Percentiles rank a stretch among this genome's conserved stretches.
These are phyloP conservation scores for Sinopyrophorus schimmeli DNA, from an alignment of 2,888 invertebrate species.

Conservation along the genomic window DNA sequence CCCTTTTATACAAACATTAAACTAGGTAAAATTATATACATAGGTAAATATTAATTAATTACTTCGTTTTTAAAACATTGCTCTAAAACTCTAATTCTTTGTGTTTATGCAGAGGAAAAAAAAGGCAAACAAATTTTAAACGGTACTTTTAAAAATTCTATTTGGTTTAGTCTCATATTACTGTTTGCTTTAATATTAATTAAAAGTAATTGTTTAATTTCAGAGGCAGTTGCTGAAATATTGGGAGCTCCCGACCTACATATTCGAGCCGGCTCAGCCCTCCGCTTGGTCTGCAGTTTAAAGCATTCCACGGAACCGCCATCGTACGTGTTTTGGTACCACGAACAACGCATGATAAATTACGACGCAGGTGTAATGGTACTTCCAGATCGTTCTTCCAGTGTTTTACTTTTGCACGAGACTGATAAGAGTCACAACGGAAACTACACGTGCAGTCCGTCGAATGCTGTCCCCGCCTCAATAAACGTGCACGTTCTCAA, in stretches of 20 bases:
- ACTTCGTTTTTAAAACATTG: too few relatives aligned
- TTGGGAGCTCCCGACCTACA: constrained; percentile 64
- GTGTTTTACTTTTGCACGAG: constrained; percentile 69
- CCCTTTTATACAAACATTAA: too few relatives aligned
- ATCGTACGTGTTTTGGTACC: constrained; percentile 65
- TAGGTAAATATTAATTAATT: too few relatives aligned
- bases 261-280: constrained; percentile 62
- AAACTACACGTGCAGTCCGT: constrained; percentile 72
- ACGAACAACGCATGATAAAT: constrained; percentile 65
- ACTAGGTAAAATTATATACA: too few relatives aligned
- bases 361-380: constrained; percentile 63
- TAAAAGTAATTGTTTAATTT: too few relatives aligned
- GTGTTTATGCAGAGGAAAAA: too few relatives aligned
- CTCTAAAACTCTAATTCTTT: too few relatives aligned
- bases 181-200: too few relatives aligned
- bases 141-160: too few relatives aligned
- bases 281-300: constrained; percentile 62
- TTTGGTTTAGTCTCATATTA: too few relatives aligned
- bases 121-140: too few relatives aligned
- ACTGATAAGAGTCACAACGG: constrained; percentile 66
- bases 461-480: constrained; percentile 67
- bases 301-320: constrained; percentile 62
- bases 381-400: constrained; percentile 62
- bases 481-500: constrained; percentile 72
- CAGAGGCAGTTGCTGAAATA: constrained; percentile 63